phyloP scores from a whole-genome alignment of 2,797 vertebrate species.

The Gobionotothen gibberifrons region DNA sequence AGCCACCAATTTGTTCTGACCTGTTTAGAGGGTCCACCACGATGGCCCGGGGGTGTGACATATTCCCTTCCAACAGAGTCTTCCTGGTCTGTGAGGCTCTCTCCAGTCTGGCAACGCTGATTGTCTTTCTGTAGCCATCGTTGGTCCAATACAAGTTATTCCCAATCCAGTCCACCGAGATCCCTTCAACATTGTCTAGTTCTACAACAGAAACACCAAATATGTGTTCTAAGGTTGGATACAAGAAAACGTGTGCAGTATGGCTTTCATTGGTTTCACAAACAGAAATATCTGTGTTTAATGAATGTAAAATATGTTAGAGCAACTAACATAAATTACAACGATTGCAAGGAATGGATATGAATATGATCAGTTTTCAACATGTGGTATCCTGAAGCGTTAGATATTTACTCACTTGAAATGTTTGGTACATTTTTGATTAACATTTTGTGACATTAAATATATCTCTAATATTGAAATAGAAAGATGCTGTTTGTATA shows the following conservation, averaged over 20 bases:
- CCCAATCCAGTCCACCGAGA: slow-evolving; percentile 99
- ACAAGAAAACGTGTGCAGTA: background rate
- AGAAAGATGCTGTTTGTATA: background rate
- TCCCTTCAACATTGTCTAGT: slow-evolving; percentile 97
- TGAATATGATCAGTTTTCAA: background rate
- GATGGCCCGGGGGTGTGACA: slow-evolving; percentile 98
- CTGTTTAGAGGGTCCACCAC: slow-evolving; percentile 96
- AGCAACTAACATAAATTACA: background rate
- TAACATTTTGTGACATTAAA: background rate
- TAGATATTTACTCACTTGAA: background rate
- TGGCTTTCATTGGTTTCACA: background rate
- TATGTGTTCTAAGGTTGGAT: background rate
- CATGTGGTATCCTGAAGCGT: background rate
- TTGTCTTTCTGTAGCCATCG: slow-evolving; percentile 95
- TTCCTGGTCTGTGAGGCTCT: slow-evolving; percentile 93
- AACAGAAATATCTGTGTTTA: slow-evolving; percentile 1
- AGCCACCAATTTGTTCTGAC: slow-evolving; percentile 69
- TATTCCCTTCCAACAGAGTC: slow-evolving; percentile 94
- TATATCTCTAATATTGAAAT: background rate
- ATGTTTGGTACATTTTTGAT: background rate
- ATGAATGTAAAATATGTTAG: background rate
- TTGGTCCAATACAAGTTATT: slow-evolving; percentile 99
- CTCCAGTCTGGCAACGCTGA: slow-evolving; percentile 93
- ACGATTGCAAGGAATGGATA: background rate
- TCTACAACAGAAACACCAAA: slow-evolving; percentile 78